Base-by-base conservation (phyloP, 1,140 invertebrate species). In the Drosophila carrolli region DNA sequence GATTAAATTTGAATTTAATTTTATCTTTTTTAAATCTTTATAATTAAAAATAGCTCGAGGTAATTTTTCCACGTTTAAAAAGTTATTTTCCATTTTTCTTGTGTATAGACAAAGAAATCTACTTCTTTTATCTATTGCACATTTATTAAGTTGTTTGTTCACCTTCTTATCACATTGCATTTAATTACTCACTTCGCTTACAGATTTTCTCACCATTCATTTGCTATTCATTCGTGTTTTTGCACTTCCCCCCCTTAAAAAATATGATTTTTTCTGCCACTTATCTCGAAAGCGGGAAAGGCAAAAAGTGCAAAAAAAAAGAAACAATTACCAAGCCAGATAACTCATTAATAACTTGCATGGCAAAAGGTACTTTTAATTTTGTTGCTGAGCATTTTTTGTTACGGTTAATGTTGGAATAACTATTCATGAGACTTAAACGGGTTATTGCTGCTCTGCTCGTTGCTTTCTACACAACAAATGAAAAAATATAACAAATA, bases 311-410 rank as follows among this genome's bases (percentile, higher is more conserved):
- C 16, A 35, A 35, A 43, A 23, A 16, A 23, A 29, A 50, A 50
- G 11, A 23, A 70, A 73, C 71, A 74, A 73, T 73, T 74, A 73
- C 68, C 68, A 13, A 32, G 48, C 44, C 11, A 72, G 57, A 62
- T 48, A 74, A 62, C 50, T 74, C 68, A 73, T 62, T 74, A 74
- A 74, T 74, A 74, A 73, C 65, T 59, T 73, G 70, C 70, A 71
- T 73, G 70, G 51, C 65, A 44, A 71, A 50, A 48, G 37, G 57
- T 38, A 40, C 62, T 74, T 74, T 55, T 55, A 37, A 35, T 72
- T 60, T 73, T 47, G 61, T 13, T 37, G 29, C 32, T 27, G 56
- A 62, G 59, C 48, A 50, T 67, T 50, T 50, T 59, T 59, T 72
- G 66, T 71, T 71, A 73, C 65, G 66, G 66, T 73, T 73, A 71